Base-by-base conservation (phyloP, 2,113 vertebrate genomes). In the Burhinus oedicnemus region DNA sequence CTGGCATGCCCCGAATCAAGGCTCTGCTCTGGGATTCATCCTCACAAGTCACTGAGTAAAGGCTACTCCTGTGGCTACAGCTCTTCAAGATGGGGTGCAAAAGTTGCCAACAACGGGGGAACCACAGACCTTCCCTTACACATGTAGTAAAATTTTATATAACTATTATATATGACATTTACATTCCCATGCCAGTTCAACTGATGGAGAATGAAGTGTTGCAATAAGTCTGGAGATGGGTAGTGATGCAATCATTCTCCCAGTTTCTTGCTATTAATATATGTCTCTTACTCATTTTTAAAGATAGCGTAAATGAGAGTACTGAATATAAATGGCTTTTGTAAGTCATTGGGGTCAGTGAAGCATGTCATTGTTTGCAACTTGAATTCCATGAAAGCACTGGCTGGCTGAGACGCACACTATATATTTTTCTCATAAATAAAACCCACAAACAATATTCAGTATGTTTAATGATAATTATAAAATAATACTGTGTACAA, bases 301-400 rank as follows among this genome's bases (percentile, higher is more conserved):
- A 98, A 98, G 97, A 97, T 98, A 98, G 97, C 79, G 8, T 98
- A 98, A 98, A 98, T 98, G 98, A 98, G 98, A 98, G 88, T 91
- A 96, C 97, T 98, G 98, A 98, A 98, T 98, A 98, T 98, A 98
- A 98, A 98, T 98, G 97, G 97, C 98, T 98, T 98, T 97, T 97
- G 97, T 98, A 98, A 98, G 98, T 98, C 98, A 98, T 97, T 98
- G 98, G 96, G 95, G 96, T 97, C 98, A 97, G 97, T 98, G 98
- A 98, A 98, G 98, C 98, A 98, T 98, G 97, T 98, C 98, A 98
- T 98, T 98, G 98, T 98, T 98, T 98, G 98, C 97, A 97, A 96
- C 97, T 96, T 87, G 97, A 97, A 97, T 97, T 98, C 97, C 95
- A 93, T 87, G 96, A 97, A 97, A 97, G 96, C 74, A 54, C 79